Conservation (phyloP, 2,113 vertebrate species). For the Fulica atra region DNA sequence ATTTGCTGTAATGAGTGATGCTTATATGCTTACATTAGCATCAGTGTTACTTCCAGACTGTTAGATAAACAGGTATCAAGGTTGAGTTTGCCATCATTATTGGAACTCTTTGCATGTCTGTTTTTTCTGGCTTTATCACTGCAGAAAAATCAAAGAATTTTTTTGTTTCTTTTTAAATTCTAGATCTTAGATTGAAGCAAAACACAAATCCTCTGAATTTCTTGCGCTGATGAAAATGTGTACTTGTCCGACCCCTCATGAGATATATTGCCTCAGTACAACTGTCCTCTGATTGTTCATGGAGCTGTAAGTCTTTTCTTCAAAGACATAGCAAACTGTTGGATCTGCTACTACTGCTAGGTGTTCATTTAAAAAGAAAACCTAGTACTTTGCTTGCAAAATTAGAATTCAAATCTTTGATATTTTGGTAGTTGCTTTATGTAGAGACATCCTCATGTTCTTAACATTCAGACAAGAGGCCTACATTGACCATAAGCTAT, state of each 20-base stretch:
- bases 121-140: neutral
- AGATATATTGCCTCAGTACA: neutral
- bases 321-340: neutral
- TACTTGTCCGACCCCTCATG: neutral
- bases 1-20: neutral
- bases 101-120: neutral
- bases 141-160: neutral
- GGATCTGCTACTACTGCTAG: neutral
- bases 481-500: neutral
- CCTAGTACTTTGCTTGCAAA: neutral
- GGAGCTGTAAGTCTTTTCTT: neutral
- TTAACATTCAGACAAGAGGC: neutral
- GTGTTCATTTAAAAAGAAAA: neutral
- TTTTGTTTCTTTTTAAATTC: neutral
- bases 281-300: neutral
- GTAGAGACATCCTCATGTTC: neutral
- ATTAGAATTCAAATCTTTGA: neutral
- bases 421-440: neutral
- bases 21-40: neutral
- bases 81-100: neutral
- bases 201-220: neutral
- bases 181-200: neutral
- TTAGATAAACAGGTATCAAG: neutral
- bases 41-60: neutral
- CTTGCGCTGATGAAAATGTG: neutral